Percentiles rank a stretch among this genome's conserved stretches.
phyloP scores from a whole-genome alignment of 1,140 invertebrate species.

The Cylas formicarius region DNA sequence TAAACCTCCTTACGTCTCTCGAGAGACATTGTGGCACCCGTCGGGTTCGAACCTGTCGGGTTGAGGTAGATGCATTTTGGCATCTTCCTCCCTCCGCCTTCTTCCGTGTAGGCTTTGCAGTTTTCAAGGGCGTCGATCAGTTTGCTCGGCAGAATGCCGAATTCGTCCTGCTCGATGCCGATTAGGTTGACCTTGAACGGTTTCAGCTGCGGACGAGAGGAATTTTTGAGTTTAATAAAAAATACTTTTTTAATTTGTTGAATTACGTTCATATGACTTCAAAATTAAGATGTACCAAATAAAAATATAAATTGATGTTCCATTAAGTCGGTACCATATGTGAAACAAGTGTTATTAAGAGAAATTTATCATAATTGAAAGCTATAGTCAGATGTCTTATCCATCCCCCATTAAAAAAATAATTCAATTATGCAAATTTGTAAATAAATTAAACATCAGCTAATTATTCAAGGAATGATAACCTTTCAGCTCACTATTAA shows the following conservation, averaged over 20 bases:
- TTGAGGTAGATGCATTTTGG: conserved; percentile 56
- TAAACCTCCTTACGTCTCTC: conserved; percentile 65
- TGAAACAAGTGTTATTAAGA: too few species aligned
- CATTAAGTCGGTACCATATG: too few species aligned
- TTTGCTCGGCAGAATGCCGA: conserved; percentile 46
- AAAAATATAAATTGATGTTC: too few species aligned
- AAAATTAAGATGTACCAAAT: too few species aligned
- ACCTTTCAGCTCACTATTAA: too few species aligned
- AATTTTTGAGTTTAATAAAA: conserved; percentile 1
- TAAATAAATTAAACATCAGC: too few species aligned
- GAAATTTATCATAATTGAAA: too few species aligned
- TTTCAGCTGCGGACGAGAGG: conserved; percentile 42
- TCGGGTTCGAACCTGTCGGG: conserved; percentile 61
- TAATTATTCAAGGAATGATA: too few species aligned
- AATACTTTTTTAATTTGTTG: conserved; percentile 5
- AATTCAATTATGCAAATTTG: too few species aligned
- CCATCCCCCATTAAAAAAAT: too few species aligned
- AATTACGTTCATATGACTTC: too few species aligned
- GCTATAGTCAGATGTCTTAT: too few species aligned
- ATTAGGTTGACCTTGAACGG: conserved; percentile 47
- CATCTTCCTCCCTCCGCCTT: conserved; percentile 44
- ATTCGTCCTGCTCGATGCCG: conserved; percentile 47
- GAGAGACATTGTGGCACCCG: conserved; percentile 57
- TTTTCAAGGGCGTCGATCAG: conserved; percentile 44
- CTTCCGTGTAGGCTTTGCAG: conserved; percentile 41